phyloP scores from a whole-genome alignment of 2,113 vertebrate genomes.

The Fukomys damarensis region DNA sequence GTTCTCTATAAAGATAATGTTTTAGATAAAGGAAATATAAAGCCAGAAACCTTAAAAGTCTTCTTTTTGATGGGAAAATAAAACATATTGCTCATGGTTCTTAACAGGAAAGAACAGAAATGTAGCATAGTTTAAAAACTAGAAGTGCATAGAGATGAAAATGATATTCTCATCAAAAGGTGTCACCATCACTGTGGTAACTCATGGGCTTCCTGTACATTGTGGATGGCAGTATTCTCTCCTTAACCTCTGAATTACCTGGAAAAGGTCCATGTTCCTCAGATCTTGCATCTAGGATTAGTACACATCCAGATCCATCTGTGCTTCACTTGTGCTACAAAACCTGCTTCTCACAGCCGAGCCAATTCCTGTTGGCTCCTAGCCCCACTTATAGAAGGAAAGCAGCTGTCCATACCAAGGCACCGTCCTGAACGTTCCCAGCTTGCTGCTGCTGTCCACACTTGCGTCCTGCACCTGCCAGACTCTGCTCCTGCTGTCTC shows the following conservation, averaged over 20 bases:
- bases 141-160: neutral
- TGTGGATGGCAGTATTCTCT: neutral
- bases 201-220: neutral
- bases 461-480: neutral
- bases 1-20: neutral
- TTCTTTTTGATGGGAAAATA: neutral
- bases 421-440: neutral
- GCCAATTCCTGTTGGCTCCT: neutral
- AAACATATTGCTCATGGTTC: neutral
- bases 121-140: neutral
- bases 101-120: neutral
- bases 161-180: neutral
- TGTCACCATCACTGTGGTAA: neutral
- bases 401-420: neutral
- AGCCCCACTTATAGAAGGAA: neutral
- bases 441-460: neutral
- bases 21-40: neutral
- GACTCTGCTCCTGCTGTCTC: neutral
- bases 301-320: neutral
- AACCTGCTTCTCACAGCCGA: neutral
- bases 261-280: neutral
- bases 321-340: neutral
- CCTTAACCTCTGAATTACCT: neutral
- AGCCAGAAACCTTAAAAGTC: neutral
- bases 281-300: neutral